Base-by-base conservation (phyloP, 1,140 invertebrate genomes). In the Acyrthosiphon pisum region DNA sequence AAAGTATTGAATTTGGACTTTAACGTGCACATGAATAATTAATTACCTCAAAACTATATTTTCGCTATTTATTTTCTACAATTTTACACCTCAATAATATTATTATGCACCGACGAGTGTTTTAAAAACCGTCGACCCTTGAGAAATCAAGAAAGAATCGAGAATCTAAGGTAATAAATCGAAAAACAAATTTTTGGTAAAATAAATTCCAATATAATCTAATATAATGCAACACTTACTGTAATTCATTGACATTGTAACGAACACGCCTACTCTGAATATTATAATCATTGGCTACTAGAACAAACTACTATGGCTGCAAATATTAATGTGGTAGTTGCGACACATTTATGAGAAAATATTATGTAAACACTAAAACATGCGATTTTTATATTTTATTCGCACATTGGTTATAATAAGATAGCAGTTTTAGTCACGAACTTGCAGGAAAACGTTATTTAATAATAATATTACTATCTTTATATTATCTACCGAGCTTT, bases 21-120 rank as follows among this genome's bases (percentile, higher is more conserved):
- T 22, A 53, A 53, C 22, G 20, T 53, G 9, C 50, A 22, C 50
- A 53, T 53, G 6, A 53, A 53, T 53, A 6, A 22, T 22, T 53
- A 53, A 53, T 2, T 1, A 50, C 18, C 4, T 0, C 20, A 50
- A 50, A 22, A 14, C 9, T 50, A 50, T 50, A 50, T 50, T 22
- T 50, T 6, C 20, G 18, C 20, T 50, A 20, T 53, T 53, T 53
- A 2, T 50, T 18, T 50, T 50, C 48, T 18, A 50, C 8, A 50
- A 50, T 50, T 53, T 3, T 2, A 53, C 50, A n/a, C 14, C 30
- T 68, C 30, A 4, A n/a, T 68, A n/a, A 68, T n/a, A 68, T 30
- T 68, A 68, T 6, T 68, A n/a, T 68, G 30, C n/a, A 18, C 9
- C 0, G 3, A 4, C 0, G 0, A 4, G 4, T 18, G 9, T 14